Base-by-base conservation (phyloP, 2,113 vertebrate genomes). In the Aphelocoma coerulescens region DNA sequence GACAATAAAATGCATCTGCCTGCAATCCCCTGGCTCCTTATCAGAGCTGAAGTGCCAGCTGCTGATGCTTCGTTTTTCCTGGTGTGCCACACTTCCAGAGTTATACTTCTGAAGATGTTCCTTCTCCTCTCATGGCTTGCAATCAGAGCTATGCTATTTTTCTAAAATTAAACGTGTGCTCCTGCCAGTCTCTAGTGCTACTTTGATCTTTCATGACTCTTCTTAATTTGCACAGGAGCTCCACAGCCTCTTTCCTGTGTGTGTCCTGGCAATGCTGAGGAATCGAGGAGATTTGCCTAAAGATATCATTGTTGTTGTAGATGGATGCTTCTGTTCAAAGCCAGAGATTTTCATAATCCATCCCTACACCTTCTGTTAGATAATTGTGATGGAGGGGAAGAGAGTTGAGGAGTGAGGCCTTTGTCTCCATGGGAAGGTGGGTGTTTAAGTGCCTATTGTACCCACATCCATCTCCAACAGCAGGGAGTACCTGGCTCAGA, bases 1-100 rank as follows among this genome's bases (percentile, higher is more conserved):
- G 80, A 95, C 89, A 91, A 89, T 95, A 67, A 95, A 91, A 71
- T 37, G 73, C 91, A 84, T 96, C 93, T 95, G 93, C 86, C 85
- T 72, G 66, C 1, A 30, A 35, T 81, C 65, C 52, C 10, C 5
- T 57, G n/a, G 77, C 48, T 69, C 46, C 61, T 78, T 87, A 67
- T 58, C 52, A 76, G 67, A 72, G 49, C 37, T 72, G 59, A 13
- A 32, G 30, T 84, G 95, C 72, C 86, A 95, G 49, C n/a, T 89
- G 80, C 94, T 94, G 93, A 44, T 49, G 73, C 65, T 66, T 85
- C 13, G 0, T 37, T 80, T 88, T 88, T 65, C 32, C 49, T 0
- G 0, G 32, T n/a, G 72, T 77, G 27, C 67, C 43, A 10, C 7
- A 1, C 51, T 77, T 74, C 65, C 27, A 0, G 0, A 57, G 13